Base-by-base conservation (phyloP, 2,888 invertebrate genomes). In the Cancer borealis region DNA sequence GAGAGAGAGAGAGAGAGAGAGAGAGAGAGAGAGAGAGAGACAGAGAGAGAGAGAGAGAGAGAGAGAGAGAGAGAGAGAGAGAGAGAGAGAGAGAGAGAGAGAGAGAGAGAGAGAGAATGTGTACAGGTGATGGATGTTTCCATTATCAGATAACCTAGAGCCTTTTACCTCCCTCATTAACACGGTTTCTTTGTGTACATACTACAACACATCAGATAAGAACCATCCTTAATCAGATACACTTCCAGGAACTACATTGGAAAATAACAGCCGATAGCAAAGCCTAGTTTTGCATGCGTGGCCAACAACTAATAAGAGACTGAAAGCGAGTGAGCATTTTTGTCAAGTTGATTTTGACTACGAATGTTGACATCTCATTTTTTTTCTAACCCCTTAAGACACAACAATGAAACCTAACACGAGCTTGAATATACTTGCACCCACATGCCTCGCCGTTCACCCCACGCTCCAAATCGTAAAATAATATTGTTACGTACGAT, bases 41-140 rank as follows among this genome's bases (percentile, higher is more conserved):
- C 14, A n/a, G 14, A n/a, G 21, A n/a, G 21, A 49, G 47, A 47
- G 89, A 89, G 89, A 47, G 49, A 88, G 88, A 88, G 88, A 46
- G 46, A 46, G 46, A 46, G 46, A 46, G 46, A 46, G 46, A 46
- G 46, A 39, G 88, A 88, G 88, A 88, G 88, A 88, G 88, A 88
- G 88, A 88, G 88, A 88, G 88, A 88, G 88, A 88, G 88, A 88
- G 88, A 73, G 73, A 73, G n/a, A 46, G 46, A 46, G 46, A 46
- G 46, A 45, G 88, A 88, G 88, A 88, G 88, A 88, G 88, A 88
- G 88, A 88, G 88, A 88, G 47, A 89, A n/a, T 17, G 47, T n/a
- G 1, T 26, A 89, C 39, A n/a, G 8, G 4, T 39, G 30, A 84
- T 84, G 79, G 30, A 26, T 39, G 84, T 17, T 10, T 84, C 26